Evolutionary conservation across 2,113 vertebrate species (phyloP), one percentile per base, ranked within the genome.

Genomic region (Ariopsis seemanni): DNA sequence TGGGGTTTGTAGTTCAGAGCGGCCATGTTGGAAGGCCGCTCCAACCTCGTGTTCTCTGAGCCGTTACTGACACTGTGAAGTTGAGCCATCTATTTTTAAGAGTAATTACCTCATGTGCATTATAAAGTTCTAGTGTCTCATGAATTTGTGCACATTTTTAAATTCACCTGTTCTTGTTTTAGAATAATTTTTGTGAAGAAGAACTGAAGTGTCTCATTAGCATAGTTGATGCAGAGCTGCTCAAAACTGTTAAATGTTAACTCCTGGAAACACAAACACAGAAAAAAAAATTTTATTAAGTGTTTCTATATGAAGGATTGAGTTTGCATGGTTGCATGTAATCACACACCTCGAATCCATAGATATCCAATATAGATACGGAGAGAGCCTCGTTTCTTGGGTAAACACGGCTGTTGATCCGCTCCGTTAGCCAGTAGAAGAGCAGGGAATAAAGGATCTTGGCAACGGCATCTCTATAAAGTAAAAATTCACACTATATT

Each of bases 191-290:
- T 97, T 92, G 97, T 97, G 94, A 98, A 99, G 92, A 97, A 98
- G 93, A 95, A 98, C 93, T 99, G 98, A 85, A 99, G 95, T 57
- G 97, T 97, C 93, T 99, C 98, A 0, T 99, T 99, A 83, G 98
- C 97, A 0, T 98, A 99, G 93, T 99, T 99, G 93, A 99, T 99
- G 91, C 98, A 99, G 18, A 99, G 94, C 91, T 99, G 98, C 93
- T 99, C 98, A 11, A 99, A 99, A 90, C 98, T 99, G 95, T 99
- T 99, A 87, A 95, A 93, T 65, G 92, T 91, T 67, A 96, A 92
- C 80, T 94, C 95, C 95, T 96, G 89, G 62, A 82, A 60, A 62
- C 14, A 72, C 53, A 12, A 17, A 42, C 7, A 27, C 4, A 9
- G 2, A 4, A 25, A 77, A 77, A n/a, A 34, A 42, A 22, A 7